Conservation (phyloP, 2,113 vertebrate species). For the Protobothrops mucrosquamatus region DNA sequence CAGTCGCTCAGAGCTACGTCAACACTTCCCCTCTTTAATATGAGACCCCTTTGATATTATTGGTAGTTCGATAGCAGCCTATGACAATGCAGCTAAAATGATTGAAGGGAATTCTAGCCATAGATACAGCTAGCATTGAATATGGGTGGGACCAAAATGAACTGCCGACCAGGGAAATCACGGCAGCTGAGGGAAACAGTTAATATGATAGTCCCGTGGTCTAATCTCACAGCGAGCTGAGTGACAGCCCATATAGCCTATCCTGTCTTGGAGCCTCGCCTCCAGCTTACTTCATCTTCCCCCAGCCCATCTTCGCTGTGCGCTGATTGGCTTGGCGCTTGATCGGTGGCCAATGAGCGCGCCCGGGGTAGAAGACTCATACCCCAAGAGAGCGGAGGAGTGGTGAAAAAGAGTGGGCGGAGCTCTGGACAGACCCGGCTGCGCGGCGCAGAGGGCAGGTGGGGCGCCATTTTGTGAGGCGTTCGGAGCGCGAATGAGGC, state of each 20-base stretch:
- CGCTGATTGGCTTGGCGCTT: not conserved
- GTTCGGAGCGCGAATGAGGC: slow-evolving; percentile 14
- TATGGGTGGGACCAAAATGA: not conserved
- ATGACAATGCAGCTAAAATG: not conserved
- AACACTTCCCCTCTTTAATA: not conserved
- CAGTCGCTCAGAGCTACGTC: not conserved
- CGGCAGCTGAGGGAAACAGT: not conserved
- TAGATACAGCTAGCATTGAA: not conserved
- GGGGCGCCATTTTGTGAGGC: slow-evolving; percentile 67
- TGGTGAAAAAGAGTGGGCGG: slow-evolving; percentile 9
- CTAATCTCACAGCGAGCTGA: not conserved
- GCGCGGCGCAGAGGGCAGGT: slow-evolving; percentile 57
- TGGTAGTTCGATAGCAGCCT: not conserved
- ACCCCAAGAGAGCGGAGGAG: slow-evolving; percentile 35
- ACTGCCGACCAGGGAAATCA: too few species aligned
- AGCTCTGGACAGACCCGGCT: slow-evolving; percentile 16
- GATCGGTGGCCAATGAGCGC: not conserved
- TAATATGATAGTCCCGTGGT: not conserved
- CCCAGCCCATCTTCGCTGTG: not conserved
- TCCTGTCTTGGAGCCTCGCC: not conserved
- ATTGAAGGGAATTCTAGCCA: not conserved
- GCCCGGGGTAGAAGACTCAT: not conserved
- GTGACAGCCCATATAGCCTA: not conserved
- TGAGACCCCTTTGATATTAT: too few species aligned
- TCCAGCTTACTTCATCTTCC: not conserved